Evolutionary conservation across 2,888 invertebrate species (phyloP).

Genomic region (Spisula subtruncata): DNA sequence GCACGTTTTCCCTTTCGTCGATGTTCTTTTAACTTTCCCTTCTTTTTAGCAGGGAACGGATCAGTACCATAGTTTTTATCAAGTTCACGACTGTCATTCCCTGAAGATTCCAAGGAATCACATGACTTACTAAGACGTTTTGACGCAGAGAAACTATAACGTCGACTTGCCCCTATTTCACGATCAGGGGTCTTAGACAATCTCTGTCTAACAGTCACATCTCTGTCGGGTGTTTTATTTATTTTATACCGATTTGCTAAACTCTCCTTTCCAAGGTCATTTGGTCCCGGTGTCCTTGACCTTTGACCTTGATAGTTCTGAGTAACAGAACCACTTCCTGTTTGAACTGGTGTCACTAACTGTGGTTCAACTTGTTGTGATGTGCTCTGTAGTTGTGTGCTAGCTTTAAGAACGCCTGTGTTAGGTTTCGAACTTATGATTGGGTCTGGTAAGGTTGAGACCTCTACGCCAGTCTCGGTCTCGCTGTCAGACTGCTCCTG

Average conservation of each 20-base stretch:
- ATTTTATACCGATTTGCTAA: conserved; percentile 61
- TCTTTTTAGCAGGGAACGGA: conserved; percentile 49
- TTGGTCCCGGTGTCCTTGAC: conserved; percentile 58
- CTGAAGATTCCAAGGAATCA: conserved; percentile 73
- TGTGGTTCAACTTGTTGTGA: background rate
- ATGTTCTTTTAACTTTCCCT: conserved; percentile 80
- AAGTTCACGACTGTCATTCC: conserved; percentile 48
- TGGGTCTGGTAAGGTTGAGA: conserved; percentile 39
- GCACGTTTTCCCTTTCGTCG: conserved; percentile 79
- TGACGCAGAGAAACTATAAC: conserved; percentile 61
- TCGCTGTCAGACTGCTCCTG: conserved; percentile 76
- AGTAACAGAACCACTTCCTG: background rate
- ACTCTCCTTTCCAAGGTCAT: conserved; percentile 64
- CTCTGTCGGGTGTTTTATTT: conserved; percentile 64
- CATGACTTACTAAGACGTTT: conserved; percentile 71
- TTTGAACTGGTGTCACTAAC: background rate
- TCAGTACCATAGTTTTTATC: conserved; percentile 45
- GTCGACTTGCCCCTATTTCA: conserved; percentile 55
- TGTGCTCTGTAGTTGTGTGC: background rate
- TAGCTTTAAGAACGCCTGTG: background rate
- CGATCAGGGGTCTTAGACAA: conserved; percentile 65
- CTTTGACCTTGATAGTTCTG: conserved; percentile 49
- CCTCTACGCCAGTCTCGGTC: conserved; percentile 59
- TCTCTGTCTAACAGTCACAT: conserved; percentile 50
- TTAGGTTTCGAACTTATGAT: background rate